A percentile compares a stretch with the other conserved stretches of the same genome.
phyloP scores from a whole-genome alignment of 2,888 invertebrate species.

The Cyrtodaria siliqua region DNA sequence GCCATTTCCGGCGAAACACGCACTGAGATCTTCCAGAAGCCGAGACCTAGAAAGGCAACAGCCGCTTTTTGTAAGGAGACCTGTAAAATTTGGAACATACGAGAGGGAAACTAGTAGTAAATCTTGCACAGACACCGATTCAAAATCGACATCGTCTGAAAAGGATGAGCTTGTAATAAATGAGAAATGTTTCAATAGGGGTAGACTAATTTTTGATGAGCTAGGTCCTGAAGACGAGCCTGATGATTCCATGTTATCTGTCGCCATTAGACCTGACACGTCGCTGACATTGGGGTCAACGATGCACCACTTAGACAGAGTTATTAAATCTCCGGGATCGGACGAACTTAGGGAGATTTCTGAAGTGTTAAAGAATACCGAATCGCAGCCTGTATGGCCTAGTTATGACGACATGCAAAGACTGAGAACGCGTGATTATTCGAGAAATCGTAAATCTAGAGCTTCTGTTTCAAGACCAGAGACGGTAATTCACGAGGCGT shows the following conservation, averaged over 20 bases:
- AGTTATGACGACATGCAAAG: slow-evolving; percentile 47
- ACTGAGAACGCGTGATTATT: slow-evolving; percentile 20
- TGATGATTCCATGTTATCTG: slow-evolving; percentile 39
- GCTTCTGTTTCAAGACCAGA: slow-evolving; percentile 32
- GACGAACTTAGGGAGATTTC: slow-evolving; percentile 54
- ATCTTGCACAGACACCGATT: not conserved
- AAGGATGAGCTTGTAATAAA: not conserved
- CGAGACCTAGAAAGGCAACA: not conserved
- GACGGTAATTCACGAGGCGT: slow-evolving; percentile 40
- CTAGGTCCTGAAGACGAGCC: slow-evolving; percentile 16
- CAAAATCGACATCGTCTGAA: not conserved
- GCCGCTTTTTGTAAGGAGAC: not conserved
- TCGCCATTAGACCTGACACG: slow-evolving; percentile 59
- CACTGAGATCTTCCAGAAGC: slow-evolving; percentile 15
- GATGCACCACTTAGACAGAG: slow-evolving; percentile 53
- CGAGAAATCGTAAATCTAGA: slow-evolving; percentile 20
- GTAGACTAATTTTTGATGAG: not conserved
- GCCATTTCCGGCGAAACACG: slow-evolving; percentile 52
- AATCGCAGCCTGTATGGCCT: slow-evolving; percentile 52
- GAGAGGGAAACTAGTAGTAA: not conserved
- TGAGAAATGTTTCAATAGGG: not conserved
- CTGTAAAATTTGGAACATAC: not conserved
- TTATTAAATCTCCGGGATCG: slow-evolving; percentile 42
- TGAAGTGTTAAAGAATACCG: slow-evolving; percentile 44
- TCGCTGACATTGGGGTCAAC: slow-evolving; percentile 57